Percentiles rank a stretch among this genome's conserved stretches.
Evolutionary conservation across 64 coral and sea anemone species (phyloP).

Genomic region (Acropora yongei): DNA sequence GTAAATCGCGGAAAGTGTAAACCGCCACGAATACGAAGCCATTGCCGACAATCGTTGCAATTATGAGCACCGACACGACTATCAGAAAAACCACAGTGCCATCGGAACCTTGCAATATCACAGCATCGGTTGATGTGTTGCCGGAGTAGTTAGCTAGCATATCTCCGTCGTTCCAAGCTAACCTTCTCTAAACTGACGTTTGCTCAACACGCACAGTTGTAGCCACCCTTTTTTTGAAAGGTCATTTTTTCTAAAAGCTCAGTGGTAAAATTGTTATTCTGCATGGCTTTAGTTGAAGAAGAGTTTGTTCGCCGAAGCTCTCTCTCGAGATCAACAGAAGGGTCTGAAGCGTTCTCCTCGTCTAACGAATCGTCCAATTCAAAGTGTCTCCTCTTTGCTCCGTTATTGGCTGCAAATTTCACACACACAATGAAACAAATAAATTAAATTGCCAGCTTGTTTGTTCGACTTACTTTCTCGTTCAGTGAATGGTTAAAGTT

Average conservation of each 20-base stretch:
- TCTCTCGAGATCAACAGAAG: no score
- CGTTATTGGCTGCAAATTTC: neutral
- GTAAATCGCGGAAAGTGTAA: slow-evolving; percentile 73
- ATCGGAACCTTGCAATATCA: neutral
- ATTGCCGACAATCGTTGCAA: slow-evolving; percentile 70
- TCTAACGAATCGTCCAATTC: neutral
- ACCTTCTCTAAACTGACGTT: neutral
- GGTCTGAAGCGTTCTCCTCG: no score
- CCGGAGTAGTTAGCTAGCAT: neutral
- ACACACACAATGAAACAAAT: neutral
- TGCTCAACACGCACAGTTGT: neutral
- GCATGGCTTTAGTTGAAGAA: neutral
- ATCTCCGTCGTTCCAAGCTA: neutral
- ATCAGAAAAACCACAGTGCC: slow-evolving; percentile 56
- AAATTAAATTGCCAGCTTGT: neutral
- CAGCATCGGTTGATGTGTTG: neutral
- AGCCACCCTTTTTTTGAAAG: neutral
- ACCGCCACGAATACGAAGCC: slow-evolving; percentile 83
- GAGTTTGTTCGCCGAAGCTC: neutral
- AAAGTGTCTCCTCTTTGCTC: no score
- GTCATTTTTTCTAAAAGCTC: neutral
- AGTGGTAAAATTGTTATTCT: neutral
- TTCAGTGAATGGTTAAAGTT: neutral
- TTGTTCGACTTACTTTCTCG: neutral
- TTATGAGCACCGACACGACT: slow-evolving; percentile 62